Conservation (phyloP, 1,140 invertebrate genomes). For the Dendrolimus punctatus region DNA sequence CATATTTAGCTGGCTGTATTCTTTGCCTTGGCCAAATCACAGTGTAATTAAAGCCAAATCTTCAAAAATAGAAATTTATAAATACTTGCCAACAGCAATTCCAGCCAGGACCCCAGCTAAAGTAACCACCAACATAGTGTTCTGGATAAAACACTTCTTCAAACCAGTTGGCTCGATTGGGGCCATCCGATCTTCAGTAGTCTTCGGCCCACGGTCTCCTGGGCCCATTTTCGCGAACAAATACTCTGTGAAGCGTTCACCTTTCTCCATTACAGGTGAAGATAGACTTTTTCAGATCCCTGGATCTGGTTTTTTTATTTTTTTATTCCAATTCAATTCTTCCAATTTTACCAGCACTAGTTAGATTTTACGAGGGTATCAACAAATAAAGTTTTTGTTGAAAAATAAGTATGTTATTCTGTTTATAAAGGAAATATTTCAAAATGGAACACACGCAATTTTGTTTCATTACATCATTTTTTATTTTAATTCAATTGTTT, state of each 20-base stretch:
- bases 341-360: conserved; percentile 7
- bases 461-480: too few relatives aligned
- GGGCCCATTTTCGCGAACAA: conserved; percentile 81
- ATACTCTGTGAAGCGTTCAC: conserved; percentile 80
- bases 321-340: conserved; percentile 7
- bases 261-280: conserved; percentile 66
- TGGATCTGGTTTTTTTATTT: conserved; percentile 30
- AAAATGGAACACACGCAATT: too few relatives aligned
- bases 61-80: too few relatives aligned
- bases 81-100: conserved; percentile 77
- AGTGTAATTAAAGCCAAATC: too few relatives aligned
- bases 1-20: background rate
- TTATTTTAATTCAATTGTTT: too few relatives aligned
- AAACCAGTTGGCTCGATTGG: conserved; percentile 77
- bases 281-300: conserved; percentile 37
- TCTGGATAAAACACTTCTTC: conserved; percentile 80
- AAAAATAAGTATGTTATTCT: too few relatives aligned
- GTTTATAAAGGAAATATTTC: too few relatives aligned
- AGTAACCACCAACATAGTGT: conserved; percentile 84
- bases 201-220: conserved; percentile 65
- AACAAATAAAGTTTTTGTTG: too few relatives aligned
- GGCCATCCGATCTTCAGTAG: conserved; percentile 71
- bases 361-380: too few relatives aligned
- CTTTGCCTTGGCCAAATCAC: background rate
- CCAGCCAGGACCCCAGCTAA: conserved; percentile 84